A percentile compares a stretch with the other conserved stretches of the same genome.
These are phyloP conservation scores for Diadophis punctatus DNA, from an alignment of 2,113 vertebrate genomes.

Conservation along the genomic window DNA sequence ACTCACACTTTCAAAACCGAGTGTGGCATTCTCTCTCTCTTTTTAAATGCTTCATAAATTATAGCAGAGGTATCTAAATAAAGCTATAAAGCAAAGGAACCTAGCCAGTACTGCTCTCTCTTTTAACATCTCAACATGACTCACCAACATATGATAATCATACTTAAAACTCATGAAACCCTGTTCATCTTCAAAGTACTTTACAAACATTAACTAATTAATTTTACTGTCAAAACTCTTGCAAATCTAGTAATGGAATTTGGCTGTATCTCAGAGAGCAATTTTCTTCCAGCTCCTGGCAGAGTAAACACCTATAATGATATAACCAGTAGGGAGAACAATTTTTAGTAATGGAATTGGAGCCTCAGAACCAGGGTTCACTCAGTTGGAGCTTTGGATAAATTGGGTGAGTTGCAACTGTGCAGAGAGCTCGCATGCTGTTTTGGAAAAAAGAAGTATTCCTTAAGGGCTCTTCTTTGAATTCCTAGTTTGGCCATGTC, in stretches of 20 bases:
- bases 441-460: constrained; percentile 3
- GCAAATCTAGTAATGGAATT: constrained; percentile 70
- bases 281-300: constrained; percentile 67
- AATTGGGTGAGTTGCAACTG: constrained; percentile 44
- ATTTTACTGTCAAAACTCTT: constrained; percentile 71
- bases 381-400: constrained; percentile 44
- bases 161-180: constrained; percentile 64
- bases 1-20: constrained; percentile 52
- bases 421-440: constrained; percentile 23
- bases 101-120: constrained; percentile 30
- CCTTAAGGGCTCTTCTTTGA: background rate
- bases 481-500: background rate
- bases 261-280: constrained; percentile 69
- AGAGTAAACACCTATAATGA: constrained; percentile 67
- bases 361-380: constrained; percentile 47
- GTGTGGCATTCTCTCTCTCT: constrained; percentile 30
- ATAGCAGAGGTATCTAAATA: constrained; percentile 53
- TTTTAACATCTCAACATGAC: constrained; percentile 62
- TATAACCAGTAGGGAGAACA: constrained; percentile 62
- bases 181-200: constrained; percentile 69
- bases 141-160: constrained; percentile 69
- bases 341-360: constrained; percentile 35
- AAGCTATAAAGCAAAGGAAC: constrained; percentile 21
- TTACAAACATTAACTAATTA: constrained; percentile 70
- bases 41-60: constrained; percentile 63